A percentile compares a stretch with the other conserved stretches of the same genome.
phyloP scores from a whole-genome alignment of 1,140 invertebrate species.

The Hetaerina americana region DNA sequence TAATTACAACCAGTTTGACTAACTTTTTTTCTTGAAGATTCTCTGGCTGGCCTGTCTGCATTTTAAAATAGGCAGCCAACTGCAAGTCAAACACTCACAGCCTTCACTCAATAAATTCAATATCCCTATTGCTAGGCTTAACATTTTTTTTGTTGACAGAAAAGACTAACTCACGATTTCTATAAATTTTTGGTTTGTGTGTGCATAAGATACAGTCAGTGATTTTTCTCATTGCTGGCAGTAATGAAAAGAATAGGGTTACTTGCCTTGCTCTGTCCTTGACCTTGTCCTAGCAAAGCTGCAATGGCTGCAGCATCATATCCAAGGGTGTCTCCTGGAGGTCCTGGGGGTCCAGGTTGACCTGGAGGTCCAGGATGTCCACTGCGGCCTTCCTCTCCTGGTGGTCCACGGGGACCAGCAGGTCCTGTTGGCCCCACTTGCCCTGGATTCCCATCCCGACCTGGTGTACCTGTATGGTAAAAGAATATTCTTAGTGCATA shows the following conservation, averaged over 20 bases:
- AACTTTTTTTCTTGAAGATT: no score
- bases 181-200: no score
- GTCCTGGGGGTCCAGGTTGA: conserved; percentile 55
- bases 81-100: no score
- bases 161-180: no score
- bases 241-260: background rate
- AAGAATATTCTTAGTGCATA: no score
- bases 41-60: no score
- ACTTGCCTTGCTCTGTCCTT: conserved; percentile 23
- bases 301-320: conserved; percentile 52
- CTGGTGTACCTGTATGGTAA: conserved; percentile 38
- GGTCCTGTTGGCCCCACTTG: conserved; percentile 54
- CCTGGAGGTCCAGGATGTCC: conserved; percentile 58
- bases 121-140: no score
- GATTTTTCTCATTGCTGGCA: background rate
- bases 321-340: conserved; percentile 43
- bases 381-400: conserved; percentile 50
- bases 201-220: background rate
- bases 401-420: conserved; percentile 46
- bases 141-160: no score
- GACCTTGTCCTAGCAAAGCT: conserved; percentile 47
- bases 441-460: conserved; percentile 57
- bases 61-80: no score
- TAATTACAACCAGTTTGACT: no score
- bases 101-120: no score